Percentiles rank a stretch among this genome's conserved stretches.
These are phyloP conservation scores for Ormyrus rosae DNA, from an alignment of 2,888 invertebrate species.

Conservation along the genomic window DNA sequence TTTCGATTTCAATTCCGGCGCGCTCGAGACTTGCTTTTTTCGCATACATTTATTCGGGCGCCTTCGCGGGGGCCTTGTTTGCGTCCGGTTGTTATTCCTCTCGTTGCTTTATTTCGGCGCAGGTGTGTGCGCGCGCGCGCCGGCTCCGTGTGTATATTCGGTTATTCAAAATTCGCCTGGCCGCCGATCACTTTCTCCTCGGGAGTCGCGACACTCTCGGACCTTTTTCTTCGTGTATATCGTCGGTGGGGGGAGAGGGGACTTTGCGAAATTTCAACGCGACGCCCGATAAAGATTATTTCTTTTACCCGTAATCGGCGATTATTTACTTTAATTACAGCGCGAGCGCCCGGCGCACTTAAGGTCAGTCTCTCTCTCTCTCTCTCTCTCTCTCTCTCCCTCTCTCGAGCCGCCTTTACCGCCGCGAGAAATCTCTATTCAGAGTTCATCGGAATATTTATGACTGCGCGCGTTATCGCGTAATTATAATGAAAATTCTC, in stretches of 20 bases:
- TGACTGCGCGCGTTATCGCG: not conserved
- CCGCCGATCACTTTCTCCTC: slow-evolving; percentile 41
- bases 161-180: slow-evolving; percentile 41
- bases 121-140: not conserved
- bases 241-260: no score
- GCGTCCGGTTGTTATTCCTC: slow-evolving; percentile 13
- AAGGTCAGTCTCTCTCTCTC: not conserved
- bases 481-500: slow-evolving; percentile 13
- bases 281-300: no score
- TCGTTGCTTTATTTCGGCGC: slow-evolving; percentile 1
- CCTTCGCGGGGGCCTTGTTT: slow-evolving; percentile 6
- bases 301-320: no score
- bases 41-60: slow-evolving; percentile 5
- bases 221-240: slow-evolving; percentile 22
- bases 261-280: slow-evolving; percentile 22
- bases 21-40: not conserved
- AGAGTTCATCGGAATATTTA: slow-evolving; percentile 30
- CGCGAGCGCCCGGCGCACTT: not conserved
- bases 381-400: no score
- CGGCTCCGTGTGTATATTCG: not conserved
- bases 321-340: no score
- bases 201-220: not conserved
- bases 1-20: not conserved
- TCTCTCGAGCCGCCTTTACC: no score
- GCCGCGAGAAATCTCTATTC: not conserved